Percentiles rank a stretch among this genome's conserved stretches.
Conservation (phyloP, 2,113 vertebrate genomes). For the Dromaius novaehollandiae region DNA sequence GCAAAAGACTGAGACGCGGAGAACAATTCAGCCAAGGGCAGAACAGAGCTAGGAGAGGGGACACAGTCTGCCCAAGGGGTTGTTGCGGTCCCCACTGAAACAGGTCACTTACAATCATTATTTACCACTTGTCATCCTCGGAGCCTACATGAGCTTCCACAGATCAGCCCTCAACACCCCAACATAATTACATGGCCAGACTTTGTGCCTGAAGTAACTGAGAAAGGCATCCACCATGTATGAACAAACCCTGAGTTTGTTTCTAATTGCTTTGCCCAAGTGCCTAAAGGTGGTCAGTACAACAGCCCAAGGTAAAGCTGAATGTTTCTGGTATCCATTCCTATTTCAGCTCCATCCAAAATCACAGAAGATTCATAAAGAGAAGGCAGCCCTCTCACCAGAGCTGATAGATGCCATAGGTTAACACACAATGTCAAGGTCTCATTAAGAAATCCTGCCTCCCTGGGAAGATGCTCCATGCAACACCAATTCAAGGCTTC, state of each 20-base stretch:
- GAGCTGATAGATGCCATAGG: neutral
- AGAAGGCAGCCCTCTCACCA: neutral
- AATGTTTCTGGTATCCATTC: neutral
- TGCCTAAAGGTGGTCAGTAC: neutral
- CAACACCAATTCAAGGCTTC: neutral
- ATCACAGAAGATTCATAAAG: neutral
- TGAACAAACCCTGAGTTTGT: neutral
- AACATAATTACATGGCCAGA: neutral
- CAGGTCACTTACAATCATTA: neutral
- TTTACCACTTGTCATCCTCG: rapidly evolving
- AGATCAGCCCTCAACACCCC: neutral
- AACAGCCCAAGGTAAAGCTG: neutral
- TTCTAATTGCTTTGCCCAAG: neutral
- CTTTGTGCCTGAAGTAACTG: neutral
- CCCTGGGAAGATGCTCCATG: neutral
- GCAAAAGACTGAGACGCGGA: neutral
- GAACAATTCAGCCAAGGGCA: neutral
- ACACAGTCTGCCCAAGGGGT: rapidly evolving
- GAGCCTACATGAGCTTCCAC: neutral
- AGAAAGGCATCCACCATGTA: rapidly evolving
- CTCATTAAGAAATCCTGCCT: neutral
- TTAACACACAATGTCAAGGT: neutral
- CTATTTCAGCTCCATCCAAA: neutral
- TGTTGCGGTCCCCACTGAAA: neutral
- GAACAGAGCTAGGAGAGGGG: neutral